These are phyloP conservation scores for Peromyscus melanophrys DNA, from an alignment of 2,797 vertebrate genomes.

Conservation along the genomic window DNA sequence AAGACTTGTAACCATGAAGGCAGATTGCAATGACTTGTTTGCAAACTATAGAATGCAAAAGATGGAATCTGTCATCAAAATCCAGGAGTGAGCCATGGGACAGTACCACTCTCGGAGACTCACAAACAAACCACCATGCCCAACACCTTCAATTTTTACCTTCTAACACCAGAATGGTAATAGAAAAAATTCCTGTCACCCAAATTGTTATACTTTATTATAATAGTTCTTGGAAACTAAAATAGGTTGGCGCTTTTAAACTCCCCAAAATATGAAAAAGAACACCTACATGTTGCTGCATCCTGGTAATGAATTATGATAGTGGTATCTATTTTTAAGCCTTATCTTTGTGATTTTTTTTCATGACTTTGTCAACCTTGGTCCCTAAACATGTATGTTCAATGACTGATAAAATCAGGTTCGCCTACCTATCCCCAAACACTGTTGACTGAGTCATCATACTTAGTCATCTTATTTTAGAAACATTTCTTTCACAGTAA, in stretches of 20 bases:
- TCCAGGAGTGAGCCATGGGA: background rate
- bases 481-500: background rate
- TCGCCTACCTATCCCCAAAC: background rate
- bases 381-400: background rate
- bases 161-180: background rate
- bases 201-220: background rate
- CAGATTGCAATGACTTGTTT: background rate
- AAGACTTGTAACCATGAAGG: background rate
- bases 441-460: background rate
- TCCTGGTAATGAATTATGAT: background rate
- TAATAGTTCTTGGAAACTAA: background rate
- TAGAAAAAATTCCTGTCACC: background rate
- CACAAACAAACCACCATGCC: background rate
- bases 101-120: background rate
- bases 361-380: background rate
- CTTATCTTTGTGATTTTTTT: slow-evolving; percentile 18
- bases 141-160: background rate
- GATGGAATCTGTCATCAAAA: background rate
- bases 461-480: slow-evolving; percentile 26
- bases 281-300: background rate
- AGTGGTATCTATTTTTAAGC: background rate
- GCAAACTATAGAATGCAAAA: background rate
- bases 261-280: background rate
- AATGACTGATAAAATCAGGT: background rate
- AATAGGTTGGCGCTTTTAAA: background rate